Conservation (phyloP, 2,888 invertebrate species). For the Orthosia gracilis region DNA sequence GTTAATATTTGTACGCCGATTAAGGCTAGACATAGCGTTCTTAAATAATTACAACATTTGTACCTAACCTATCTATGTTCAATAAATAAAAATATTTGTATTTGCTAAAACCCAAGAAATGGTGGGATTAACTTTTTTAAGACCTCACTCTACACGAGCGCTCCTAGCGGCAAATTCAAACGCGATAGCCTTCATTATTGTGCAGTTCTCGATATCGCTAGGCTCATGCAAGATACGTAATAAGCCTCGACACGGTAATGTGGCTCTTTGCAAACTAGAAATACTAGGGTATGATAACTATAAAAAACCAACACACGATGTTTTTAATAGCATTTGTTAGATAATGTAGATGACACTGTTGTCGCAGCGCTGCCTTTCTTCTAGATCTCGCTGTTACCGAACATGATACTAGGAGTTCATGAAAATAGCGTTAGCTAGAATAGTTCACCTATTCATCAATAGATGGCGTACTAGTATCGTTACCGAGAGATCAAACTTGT, state of each 20-base stretch:
- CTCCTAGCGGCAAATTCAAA: too few relatives aligned
- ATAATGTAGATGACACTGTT: constrained; percentile 2
- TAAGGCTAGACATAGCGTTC: too few relatives aligned
- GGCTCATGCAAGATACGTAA: not conserved
- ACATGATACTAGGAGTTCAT: not conserved
- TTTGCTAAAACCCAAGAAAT: too few relatives aligned
- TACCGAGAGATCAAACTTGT: not conserved
- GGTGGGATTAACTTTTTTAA: too few relatives aligned
- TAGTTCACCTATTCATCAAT: constrained; percentile 13
- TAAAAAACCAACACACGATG: not conserved
- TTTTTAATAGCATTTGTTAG: not conserved
- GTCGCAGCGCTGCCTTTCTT: not conserved
- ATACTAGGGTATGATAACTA: constrained; percentile 50
- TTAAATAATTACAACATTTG: too few relatives aligned
- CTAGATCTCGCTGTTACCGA: constrained; percentile 37
- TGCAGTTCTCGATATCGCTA: not conserved
- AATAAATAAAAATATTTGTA: too few relatives aligned
- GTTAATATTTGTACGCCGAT: too few relatives aligned
- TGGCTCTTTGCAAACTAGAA: constrained; percentile 31
- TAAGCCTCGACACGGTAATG: constrained; percentile 35
- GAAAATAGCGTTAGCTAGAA: not conserved
- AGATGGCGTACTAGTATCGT: constrained; percentile 29
- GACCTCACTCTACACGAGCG: too few relatives aligned
- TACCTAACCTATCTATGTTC: too few relatives aligned
- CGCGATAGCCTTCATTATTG: too few relatives aligned